These are phyloP conservation scores for Acleris literana DNA, from an alignment of 2,888 invertebrate genomes.

Conservation along the genomic window DNA sequence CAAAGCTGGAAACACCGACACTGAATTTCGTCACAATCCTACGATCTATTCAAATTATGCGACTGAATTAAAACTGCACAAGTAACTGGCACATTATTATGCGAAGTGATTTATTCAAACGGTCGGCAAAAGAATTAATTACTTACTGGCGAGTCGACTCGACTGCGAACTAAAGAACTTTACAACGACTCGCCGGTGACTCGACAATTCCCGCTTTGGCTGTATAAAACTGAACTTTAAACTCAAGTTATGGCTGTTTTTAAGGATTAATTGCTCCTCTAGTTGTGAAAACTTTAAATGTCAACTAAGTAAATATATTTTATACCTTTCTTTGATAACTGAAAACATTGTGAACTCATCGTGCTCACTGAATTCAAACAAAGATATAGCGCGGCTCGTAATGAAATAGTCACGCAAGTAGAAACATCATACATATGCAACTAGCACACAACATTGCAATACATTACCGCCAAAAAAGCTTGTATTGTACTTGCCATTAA, in stretches of 20 bases:
- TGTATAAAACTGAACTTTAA: constrained; percentile 24
- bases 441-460: no score
- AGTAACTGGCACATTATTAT: constrained; percentile 36
- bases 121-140: constrained; percentile 68
- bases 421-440: no score
- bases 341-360: no score
- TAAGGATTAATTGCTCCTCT: constrained; percentile 20
- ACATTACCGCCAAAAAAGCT: no score
- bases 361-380: no score
- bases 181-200: constrained; percentile 38
- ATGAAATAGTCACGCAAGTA: no score
- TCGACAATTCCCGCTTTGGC: constrained; percentile 19
- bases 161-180: constrained; percentile 52
- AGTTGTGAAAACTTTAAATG: constrained; percentile 8
- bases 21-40: constrained; percentile 17
- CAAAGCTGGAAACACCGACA: constrained; percentile 17
- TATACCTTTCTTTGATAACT: not conserved
- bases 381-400: no score
- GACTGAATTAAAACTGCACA: constrained; percentile 29
- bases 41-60: constrained; percentile 20
- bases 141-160: constrained; percentile 55
- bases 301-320: not conserved
- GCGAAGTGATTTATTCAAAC: constrained; percentile 64
- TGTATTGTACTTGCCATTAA: no score
- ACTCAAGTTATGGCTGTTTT: constrained; percentile 19